These are phyloP conservation scores for Neogale vison DNA, from an alignment of 2,113 vertebrate genomes.

Conservation along the genomic window DNA sequence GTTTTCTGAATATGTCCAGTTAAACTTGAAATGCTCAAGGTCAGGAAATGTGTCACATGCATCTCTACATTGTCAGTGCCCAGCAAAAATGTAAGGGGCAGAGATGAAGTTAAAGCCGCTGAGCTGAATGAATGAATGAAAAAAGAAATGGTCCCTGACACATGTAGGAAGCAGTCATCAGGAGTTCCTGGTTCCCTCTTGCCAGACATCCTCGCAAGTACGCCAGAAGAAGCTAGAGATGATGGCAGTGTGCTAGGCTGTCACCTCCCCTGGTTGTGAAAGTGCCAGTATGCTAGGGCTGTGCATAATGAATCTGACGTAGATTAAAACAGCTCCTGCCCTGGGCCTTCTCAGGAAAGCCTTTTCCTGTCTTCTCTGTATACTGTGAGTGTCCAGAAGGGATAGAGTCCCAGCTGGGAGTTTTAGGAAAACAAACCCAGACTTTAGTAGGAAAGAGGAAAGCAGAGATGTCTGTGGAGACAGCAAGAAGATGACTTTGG, in stretches of 20 bases:
- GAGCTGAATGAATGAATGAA: not conserved
- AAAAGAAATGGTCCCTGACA: not conserved
- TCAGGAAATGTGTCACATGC: not conserved
- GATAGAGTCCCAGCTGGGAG: not conserved
- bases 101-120: not conserved
- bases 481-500: not conserved
- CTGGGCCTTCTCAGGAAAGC: not conserved
- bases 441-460: not conserved
- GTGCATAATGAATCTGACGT: not conserved
- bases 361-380: not conserved
- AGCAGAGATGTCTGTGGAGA: not conserved
- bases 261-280: not conserved
- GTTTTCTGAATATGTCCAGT: not conserved
- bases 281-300: not conserved
- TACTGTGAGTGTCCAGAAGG: not conserved
- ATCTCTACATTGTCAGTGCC: not conserved
- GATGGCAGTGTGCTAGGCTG: not conserved
- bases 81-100: not conserved
- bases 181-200: not conserved
- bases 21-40: not conserved
- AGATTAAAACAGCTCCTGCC: slow-evolving; percentile 46
- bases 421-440: not conserved
- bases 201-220: not conserved
- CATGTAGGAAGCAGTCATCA: not conserved
- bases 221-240: not conserved